Base-by-base conservation (phyloP, 2,888 invertebrate species). In the Ernsta delagoae region DNA sequence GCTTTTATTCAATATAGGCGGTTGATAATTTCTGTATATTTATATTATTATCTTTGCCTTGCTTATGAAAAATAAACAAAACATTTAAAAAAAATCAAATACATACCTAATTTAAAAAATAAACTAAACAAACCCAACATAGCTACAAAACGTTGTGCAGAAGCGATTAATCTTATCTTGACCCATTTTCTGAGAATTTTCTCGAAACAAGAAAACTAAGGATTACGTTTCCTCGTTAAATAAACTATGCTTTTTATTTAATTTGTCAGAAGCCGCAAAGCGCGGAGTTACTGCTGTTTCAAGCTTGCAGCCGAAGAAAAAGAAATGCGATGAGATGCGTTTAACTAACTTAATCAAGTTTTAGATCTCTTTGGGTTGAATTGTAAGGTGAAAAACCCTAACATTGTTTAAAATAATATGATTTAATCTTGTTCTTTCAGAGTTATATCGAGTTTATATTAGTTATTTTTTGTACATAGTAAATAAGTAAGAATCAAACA, bases 181-280 rank as follows among this genome's bases (percentile, higher is more conserved):
- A 53, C 53, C 53, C 53, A 53, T 53, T 53, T 53, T 53, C 24
- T 53, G 8, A 9, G 53, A 8, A 53, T 53, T 53, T 36, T 53
- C 9, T 53, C 24, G 59, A 43, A 59, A 59, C 24, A 59, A 43
- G 43, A 59, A 59, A 41, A 43, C 59, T 24, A 53, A 53, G 53
- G 60, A 60, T 60, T 34, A 45, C 60, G 34, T 45, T 60, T 60
- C 43, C 60, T 60, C 53, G 24, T 53, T 60, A 60, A 45, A 60
- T 34, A 60, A 60, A 60, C 45, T 45, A 45, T 57, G 64, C 45
- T 45, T 64, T 65, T 65, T 65, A 57, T 65, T 65, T 56, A 57
- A 34, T 57, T 45, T 34, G 45, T 56, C 57, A 45, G 57, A 9
- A 65, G 50, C 36, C 64, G 45, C 34, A 41, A 64, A 64, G 64